A percentile compares a stretch with the other conserved stretches of the same genome.
Conservation (phyloP, 2,888 invertebrate genomes). For the Pyrgus malvae region DNA sequence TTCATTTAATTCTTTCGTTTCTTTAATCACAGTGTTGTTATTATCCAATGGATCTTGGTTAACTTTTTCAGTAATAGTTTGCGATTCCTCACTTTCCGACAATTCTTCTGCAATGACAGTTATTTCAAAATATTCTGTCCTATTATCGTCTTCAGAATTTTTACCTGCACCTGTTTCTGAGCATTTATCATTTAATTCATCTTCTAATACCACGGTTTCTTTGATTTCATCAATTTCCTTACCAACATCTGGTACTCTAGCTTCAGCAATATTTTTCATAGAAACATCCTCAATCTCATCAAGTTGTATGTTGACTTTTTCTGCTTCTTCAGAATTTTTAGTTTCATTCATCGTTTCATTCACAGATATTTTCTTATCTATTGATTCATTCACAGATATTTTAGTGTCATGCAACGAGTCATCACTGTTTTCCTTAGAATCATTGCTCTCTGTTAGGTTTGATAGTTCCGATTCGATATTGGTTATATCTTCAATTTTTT, state of each 20-base stretch:
- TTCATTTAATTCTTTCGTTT: conserved; percentile 15
- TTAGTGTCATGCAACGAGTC: not conserved
- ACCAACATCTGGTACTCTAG: conserved; percentile 24
- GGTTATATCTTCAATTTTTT: conserved; percentile 18
- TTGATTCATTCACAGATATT: not conserved
- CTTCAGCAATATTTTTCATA: conserved; percentile 16
- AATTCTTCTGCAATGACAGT: conserved; percentile 62
- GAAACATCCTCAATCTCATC: conserved; percentile 6
- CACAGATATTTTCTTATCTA: not conserved
- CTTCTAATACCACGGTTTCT: conserved; percentile 7
- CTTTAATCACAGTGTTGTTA: conserved; percentile 22
- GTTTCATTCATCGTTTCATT: not conserved
- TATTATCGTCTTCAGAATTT: conserved; percentile 15
- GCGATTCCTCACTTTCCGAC: conserved; percentile 51
- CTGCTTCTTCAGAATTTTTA: not conserved
- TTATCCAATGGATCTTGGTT: not conserved
- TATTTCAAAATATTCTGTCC: conserved; percentile 51
- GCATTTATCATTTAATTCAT: conserved; percentile 15
- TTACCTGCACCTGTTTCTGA: conserved; percentile 33
- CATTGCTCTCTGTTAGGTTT: conserved; percentile 19
- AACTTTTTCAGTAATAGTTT: not conserved
- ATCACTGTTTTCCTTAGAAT: conserved; percentile 4
- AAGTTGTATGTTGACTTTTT: not conserved
- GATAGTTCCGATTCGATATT: conserved; percentile 13
- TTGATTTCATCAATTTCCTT: conserved; percentile 15